Evolutionary conservation across 2,113 vertebrate species (phyloP).

Genomic region (Trogon melanurus): DNA sequence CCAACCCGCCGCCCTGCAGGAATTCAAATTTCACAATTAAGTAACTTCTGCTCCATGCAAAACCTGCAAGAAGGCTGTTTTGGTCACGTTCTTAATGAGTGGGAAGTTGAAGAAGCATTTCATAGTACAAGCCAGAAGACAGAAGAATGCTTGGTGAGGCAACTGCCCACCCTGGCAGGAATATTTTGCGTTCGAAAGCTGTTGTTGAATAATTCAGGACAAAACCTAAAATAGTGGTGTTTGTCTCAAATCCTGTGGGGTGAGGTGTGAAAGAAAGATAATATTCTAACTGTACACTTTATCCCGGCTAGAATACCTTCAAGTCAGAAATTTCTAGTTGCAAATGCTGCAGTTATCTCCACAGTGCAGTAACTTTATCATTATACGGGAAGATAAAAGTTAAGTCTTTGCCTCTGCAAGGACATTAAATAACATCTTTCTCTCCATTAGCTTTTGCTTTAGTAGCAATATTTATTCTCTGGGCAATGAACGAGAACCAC

Average conservation of each 20-base stretch:
- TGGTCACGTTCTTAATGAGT: background rate
- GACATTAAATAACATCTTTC: slow-evolving; percentile 40
- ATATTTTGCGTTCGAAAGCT: background rate
- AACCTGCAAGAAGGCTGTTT: background rate
- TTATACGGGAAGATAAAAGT: slow-evolving; percentile 52
- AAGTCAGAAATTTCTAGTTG: background rate
- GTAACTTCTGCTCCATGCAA: background rate
- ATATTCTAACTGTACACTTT: background rate
- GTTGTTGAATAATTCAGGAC: background rate
- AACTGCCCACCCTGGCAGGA: background rate
- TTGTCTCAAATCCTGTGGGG: background rate
- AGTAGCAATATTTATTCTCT: slow-evolving; percentile 42
- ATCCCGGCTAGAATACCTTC: background rate
- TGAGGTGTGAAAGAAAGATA: background rate
- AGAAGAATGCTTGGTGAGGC: background rate
- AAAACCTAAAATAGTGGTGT: background rate
- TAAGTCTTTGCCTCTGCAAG: slow-evolving; percentile 58
- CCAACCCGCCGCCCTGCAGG: background rate
- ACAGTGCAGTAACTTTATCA: slow-evolving; percentile 40
- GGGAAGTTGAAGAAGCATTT: background rate
- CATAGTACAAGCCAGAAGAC: background rate
- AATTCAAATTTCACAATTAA: background rate
- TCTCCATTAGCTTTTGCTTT: slow-evolving; percentile 62
- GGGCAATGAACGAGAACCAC: slow-evolving; percentile 56
- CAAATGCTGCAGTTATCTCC: background rate